Evolutionary conservation across 2,888 invertebrate species (phyloP).

Genomic region (Ormia ochracea): DNA sequence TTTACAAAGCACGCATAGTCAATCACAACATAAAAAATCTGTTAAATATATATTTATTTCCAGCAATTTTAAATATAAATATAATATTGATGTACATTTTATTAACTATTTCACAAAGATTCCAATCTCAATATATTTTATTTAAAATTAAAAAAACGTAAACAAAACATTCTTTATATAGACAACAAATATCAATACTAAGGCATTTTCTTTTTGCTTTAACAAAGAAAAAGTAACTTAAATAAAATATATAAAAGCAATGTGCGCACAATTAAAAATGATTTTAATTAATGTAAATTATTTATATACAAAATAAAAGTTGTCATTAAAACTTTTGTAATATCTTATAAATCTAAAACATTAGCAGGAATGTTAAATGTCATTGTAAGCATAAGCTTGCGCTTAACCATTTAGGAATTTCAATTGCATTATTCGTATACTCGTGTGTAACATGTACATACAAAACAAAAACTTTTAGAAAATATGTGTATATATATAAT

Average conservation of each 20-base stretch:
- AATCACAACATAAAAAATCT: too few relatives aligned
- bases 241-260: slow-evolving; percentile 22
- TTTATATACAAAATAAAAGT: slow-evolving; percentile 35
- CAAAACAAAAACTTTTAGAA: too few relatives aligned
- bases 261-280: slow-evolving; percentile 42
- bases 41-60: too few relatives aligned
- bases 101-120: too few relatives aligned
- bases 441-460: neutral
- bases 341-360: slow-evolving; percentile 37
- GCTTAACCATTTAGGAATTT: neutral
- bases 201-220: slow-evolving; percentile 20
- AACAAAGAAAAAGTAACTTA: slow-evolving; percentile 28
- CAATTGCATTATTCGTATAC: neutral
- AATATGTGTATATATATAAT: too few relatives aligned
- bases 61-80: too few relatives aligned
- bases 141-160: slow-evolving; percentile 33
- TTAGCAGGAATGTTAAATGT: slow-evolving; percentile 64
- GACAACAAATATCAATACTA: slow-evolving; percentile 44
- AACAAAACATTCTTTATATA: slow-evolving; percentile 38
- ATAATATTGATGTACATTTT: too few relatives aligned
- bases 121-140: too few relatives aligned
- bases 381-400: neutral
- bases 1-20: too few relatives aligned
- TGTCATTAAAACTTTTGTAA: slow-evolving; percentile 32
- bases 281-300: slow-evolving; percentile 14